Evolutionary conservation across 2,888 invertebrate genomes (phyloP).

Genomic region (Agrochola litura): DNA sequence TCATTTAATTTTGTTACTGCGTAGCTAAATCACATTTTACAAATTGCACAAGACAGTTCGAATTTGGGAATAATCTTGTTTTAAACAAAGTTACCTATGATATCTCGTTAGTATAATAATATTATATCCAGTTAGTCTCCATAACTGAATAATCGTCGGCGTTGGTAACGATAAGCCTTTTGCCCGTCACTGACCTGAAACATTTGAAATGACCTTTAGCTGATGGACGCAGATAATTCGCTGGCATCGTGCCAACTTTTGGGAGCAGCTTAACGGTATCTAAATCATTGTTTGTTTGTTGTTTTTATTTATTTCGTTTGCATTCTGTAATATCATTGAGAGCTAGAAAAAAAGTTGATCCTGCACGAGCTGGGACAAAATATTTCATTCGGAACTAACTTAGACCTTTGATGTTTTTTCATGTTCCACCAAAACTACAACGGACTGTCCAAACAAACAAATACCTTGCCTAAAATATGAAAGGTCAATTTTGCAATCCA

Average conservation of each 20-base stretch:
- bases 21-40: background rate
- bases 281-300: constrained; percentile 31
- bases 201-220: constrained; percentile 52
- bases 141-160: constrained; percentile 14
- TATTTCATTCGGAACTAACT: background rate
- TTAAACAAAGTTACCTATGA: constrained; percentile 14
- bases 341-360: background rate
- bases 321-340: constrained; percentile 13
- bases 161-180: constrained; percentile 33
- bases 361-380: background rate
- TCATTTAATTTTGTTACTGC: background rate
- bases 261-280: constrained; percentile 22
- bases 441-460: constrained; percentile 24
- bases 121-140: constrained; percentile 8
- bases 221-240: constrained; percentile 45
- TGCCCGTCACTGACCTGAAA: constrained; percentile 46
- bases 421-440: constrained; percentile 4
- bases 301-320: constrained; percentile 17
- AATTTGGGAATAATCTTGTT: constrained; percentile 19
- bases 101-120: background rate
- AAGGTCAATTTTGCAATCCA: constrained; percentile 38
- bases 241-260: constrained; percentile 47
- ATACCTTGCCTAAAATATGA: constrained; percentile 26
- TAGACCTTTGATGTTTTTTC: background rate
- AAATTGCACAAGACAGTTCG: background rate